Base-by-base conservation (phyloP, 2,888 invertebrate genomes). In the Acleris emargana region DNA sequence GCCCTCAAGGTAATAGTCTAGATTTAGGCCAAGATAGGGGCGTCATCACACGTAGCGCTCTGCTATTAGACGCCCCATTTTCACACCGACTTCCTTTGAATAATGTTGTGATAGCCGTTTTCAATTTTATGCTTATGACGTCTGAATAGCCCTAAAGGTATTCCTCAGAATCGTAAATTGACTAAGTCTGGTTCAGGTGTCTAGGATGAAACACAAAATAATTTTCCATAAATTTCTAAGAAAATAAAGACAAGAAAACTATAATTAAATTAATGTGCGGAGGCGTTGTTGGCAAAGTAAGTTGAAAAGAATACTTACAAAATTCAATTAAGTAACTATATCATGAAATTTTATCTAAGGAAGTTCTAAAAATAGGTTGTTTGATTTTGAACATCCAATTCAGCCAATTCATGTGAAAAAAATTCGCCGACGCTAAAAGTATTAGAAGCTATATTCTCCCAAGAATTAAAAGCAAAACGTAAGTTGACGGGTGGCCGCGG, bases 21-120 rank as follows among this genome's bases (percentile, higher is more conserved):
- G 90, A 90, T 90, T 83, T 90, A 87, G 90, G 84, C 70, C 86
- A 74, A 78, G 89, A 90, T 89, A 90, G 76, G 79, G 72, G 75
- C 78, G 82, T 89, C 89, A 89, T 89, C 88, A 85, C 84, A 86
- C 84, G 80, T 79, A 74, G 74, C 73, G 76, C 73, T 80, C 77
- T 74, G 81, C 81, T 82, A 83, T 84, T 84, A 83, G 80, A 76
- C 79, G 80, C 74, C 80, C 81, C 82, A 87, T 88, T 88, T 91
- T 89, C 86, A 86, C 88, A 86, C 88, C 87, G 73, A 75, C 78
- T 72, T 80, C 81, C 81, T 86, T 86, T 88, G 84, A 88, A 81
- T 84, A 79, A 75, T 78, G 77, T 78, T 81, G 76, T 79, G 80
- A 82, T 83, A 79, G 77, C 76, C 76, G 77, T 79, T 80, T 82